Percentiles rank a stretch among this genome's conserved stretches.
Conservation (phyloP, 1,140 invertebrate species). For the Sitophilus oryzae region DNA sequence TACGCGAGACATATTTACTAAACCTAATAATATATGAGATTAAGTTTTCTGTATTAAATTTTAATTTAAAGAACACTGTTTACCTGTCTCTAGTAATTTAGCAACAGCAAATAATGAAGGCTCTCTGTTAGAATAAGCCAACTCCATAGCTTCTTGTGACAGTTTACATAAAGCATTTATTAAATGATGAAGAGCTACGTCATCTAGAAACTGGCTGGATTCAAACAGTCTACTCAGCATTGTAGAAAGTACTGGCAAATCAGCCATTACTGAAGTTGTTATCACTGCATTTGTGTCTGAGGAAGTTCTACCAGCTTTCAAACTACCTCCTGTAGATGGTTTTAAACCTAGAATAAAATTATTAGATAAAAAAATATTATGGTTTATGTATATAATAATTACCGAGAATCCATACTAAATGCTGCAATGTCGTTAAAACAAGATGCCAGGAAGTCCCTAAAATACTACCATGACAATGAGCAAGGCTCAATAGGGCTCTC, state of each 20-base stretch:
- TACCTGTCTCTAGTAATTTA: constrained; percentile 88
- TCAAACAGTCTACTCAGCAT: constrained; percentile 93
- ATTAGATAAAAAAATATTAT: neutral
- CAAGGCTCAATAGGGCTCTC: constrained; percentile 80
- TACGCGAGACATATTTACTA: constrained; percentile 89
- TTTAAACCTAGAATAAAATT: constrained; percentile 72
- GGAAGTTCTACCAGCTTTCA: constrained; percentile 68
- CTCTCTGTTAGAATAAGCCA: constrained; percentile 93
- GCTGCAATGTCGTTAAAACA: constrained; percentile 90
- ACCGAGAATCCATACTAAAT: constrained; percentile 96
- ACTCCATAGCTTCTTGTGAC: constrained; percentile 94
- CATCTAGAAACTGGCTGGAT: constrained; percentile 88
- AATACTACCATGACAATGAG: constrained; percentile 88
- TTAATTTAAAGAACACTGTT: too few species aligned
- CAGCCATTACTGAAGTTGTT: constrained; percentile 92
- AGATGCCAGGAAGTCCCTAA: constrained; percentile 92
- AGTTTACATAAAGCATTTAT: constrained; percentile 96
- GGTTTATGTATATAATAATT: too few species aligned
- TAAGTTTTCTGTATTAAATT: neutral
- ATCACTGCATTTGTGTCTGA: constrained; percentile 86
- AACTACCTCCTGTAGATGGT: constrained; percentile 83
- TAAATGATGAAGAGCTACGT: constrained; percentile 91
- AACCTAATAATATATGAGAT: constrained; percentile 40
- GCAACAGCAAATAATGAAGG: constrained; percentile 96
- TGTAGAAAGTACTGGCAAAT: constrained; percentile 85